Evolutionary conservation across 2,888 invertebrate genomes (phyloP).

Genomic region (Caprella mutica): DNA sequence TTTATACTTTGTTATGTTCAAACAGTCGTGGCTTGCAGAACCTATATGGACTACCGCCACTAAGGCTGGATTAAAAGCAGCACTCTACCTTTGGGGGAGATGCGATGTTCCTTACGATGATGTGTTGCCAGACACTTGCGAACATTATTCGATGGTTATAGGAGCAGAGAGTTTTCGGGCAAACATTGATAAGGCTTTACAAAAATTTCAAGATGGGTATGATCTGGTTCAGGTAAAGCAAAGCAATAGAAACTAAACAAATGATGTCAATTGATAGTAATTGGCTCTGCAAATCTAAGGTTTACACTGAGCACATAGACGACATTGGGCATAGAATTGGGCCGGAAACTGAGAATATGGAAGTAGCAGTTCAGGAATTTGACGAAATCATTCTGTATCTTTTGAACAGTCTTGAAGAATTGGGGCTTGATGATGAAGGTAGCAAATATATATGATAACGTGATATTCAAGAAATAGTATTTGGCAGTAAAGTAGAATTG

Average conservation of each 20-base stretch:
- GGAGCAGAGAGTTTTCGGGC: constrained; percentile 18
- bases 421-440: constrained; percentile 36
- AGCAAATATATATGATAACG: no score
- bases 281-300: no score
- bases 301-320: constrained; percentile 38
- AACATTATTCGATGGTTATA: constrained; percentile 11
- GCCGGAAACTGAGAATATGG: constrained; percentile 38
- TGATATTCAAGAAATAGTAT: no score
- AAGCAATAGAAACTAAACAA: no score
- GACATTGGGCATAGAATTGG: constrained; percentile 39
- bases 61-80: constrained; percentile 36
- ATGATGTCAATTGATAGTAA: no score
- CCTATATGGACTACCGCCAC: constrained; percentile 39
- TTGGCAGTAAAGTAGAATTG: no score
- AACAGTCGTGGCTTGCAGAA: constrained; percentile 38
- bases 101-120: constrained; percentile 37
- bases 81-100: constrained; percentile 35
- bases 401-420: constrained; percentile 37
- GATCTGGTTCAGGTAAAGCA: constrained; percentile 26
- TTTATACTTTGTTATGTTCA: no score
- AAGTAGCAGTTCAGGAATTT: constrained; percentile 37
- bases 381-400: constrained; percentile 37
- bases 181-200: constrained; percentile 21
- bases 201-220: constrained; percentile 24
- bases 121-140: constrained; percentile 20